Conservation (phyloP, 2,888 invertebrate species). For the Nymphalis urticae region DNA sequence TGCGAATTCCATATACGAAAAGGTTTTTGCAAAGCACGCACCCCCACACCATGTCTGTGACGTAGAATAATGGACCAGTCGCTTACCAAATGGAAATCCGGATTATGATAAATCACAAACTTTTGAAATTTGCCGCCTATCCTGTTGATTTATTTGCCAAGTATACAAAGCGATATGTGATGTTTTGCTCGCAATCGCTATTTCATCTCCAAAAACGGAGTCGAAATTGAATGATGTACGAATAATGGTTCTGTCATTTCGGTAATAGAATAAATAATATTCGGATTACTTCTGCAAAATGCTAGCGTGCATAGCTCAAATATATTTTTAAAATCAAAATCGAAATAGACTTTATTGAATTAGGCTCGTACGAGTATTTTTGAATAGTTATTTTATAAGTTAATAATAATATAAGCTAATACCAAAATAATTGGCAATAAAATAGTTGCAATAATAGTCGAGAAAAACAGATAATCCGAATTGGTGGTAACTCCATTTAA, state of each 20-base stretch:
- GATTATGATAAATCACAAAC: conserved; percentile 81
- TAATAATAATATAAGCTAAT: too few relatives aligned
- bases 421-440: too few relatives aligned
- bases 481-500: too few relatives aligned
- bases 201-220: conserved; percentile 35
- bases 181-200: conserved; percentile 49
- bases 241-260: conserved; percentile 30
- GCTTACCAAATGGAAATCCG: conserved; percentile 77
- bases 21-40: conserved; percentile 67
- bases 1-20: conserved; percentile 33
- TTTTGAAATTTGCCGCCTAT: conserved; percentile 76
- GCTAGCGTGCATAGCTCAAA: too few relatives aligned
- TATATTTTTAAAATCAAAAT: too few relatives aligned
- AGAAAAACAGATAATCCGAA: too few relatives aligned
- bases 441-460: too few relatives aligned
- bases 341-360: too few relatives aligned
- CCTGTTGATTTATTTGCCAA: conserved; percentile 71
- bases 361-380: too few relatives aligned
- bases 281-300: conserved; percentile 21
- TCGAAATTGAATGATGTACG: conserved; percentile 34
- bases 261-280: conserved; percentile 25
- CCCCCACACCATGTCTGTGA: conserved; percentile 72
- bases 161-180: conserved; percentile 64
- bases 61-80: conserved; percentile 77
- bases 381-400: too few relatives aligned